Evolutionary conservation across 2,113 vertebrate genomes (phyloP).

Genomic region (Strix uralensis): DNA sequence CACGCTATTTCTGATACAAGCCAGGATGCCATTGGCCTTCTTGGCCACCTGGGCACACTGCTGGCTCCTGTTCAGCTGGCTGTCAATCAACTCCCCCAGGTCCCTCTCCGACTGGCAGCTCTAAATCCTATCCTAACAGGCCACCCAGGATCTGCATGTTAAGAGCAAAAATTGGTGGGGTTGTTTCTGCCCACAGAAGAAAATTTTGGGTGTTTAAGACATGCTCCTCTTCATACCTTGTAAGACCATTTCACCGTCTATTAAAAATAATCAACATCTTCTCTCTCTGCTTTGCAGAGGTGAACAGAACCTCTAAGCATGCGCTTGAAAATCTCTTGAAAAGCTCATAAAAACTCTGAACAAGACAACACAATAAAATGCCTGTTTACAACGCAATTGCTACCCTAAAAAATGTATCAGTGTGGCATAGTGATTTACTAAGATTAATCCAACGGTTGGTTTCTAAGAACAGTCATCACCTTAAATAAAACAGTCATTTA

Average conservation of each 20-base stretch:
- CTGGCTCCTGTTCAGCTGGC: no score
- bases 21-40: no score
- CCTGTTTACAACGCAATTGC: neutral
- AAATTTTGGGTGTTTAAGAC: neutral
- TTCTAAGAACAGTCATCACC: neutral
- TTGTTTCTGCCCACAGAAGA: neutral
- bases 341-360: neutral
- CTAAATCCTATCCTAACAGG: fast-evolving
- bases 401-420: neutral
- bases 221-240: neutral
- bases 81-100: no score
- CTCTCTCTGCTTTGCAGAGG: neutral
- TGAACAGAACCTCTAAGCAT: neutral
- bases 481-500: neutral
- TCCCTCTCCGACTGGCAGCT: no score
- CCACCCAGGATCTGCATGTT: neutral
- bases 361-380: neutral
- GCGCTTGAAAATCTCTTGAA: neutral
- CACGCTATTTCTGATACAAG: no score
- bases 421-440: neutral
- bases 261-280: neutral
- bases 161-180: neutral
- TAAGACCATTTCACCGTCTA: neutral
- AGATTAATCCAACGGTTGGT: neutral
- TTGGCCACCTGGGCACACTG: no score